These are phyloP conservation scores for Istiophorus platypterus DNA, from an alignment of 2,113 vertebrate species.

Conservation along the genomic window DNA sequence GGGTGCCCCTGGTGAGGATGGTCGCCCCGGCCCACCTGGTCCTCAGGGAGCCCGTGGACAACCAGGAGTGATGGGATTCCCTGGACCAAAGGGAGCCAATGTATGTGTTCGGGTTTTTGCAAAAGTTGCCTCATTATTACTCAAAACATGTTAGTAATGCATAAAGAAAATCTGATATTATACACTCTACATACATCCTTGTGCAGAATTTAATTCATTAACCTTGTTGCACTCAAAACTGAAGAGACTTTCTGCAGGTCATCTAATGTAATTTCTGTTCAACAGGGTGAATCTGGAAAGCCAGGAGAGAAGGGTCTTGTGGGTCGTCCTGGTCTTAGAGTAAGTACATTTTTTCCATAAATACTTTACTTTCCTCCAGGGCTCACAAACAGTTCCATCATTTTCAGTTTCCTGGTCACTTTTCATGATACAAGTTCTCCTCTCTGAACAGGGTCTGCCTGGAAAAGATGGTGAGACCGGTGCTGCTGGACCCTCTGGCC, in stretches of 20 bases:
- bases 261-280: conserved; percentile 34
- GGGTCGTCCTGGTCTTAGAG: conserved; percentile 92
- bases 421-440: conserved; percentile 8
- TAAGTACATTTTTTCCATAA: conserved; percentile 77
- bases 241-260: not conserved
- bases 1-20: conserved; percentile 93
- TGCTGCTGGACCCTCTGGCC: conserved; percentile 89
- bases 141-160: not conserved
- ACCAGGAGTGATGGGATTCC: conserved; percentile 99
- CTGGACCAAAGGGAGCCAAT: conserved; percentile 96
- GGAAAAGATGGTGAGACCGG: conserved; percentile 99
- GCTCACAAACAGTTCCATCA: not conserved
- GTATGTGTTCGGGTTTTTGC: conserved; percentile 82
- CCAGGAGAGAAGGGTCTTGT: conserved; percentile 94
- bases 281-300: conserved; percentile 94
- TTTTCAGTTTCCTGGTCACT: not conserved
- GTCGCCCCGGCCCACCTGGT: conserved; percentile 94
- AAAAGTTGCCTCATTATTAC: not conserved
- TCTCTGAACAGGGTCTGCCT: conserved; percentile 89
- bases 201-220: not conserved
- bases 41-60: conserved; percentile 94
- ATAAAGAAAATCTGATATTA: not conserved
- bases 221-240: not conserved
- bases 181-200: not conserved
- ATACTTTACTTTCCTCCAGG: not conserved